Percentiles rank a stretch among this genome's conserved stretches.
phyloP scores from a whole-genome alignment of 1,140 invertebrate species.

The Lordiphosa mommai region DNA sequence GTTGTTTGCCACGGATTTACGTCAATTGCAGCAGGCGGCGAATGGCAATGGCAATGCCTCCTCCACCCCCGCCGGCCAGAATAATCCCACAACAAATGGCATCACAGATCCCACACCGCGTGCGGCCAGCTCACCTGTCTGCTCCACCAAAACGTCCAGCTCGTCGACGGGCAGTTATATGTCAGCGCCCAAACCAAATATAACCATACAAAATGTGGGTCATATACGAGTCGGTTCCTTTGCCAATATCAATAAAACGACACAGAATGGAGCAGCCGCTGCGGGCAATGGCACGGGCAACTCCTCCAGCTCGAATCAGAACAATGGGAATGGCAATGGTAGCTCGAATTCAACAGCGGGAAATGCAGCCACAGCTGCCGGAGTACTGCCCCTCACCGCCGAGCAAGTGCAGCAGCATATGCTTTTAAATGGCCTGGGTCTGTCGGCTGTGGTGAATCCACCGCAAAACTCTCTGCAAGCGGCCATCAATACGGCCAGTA shows the following conservation, averaged over 20 bases:
- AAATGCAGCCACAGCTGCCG: conserved; percentile 5
- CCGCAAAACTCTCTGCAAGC: conserved; percentile 41
- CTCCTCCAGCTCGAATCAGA: background rate
- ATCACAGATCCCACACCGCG: conserved; percentile 27
- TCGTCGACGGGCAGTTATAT: conserved; percentile 57
- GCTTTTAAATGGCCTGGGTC: conserved; percentile 56
- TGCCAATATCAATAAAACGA: conserved; percentile 60
- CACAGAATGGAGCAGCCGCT: conserved; percentile 46
- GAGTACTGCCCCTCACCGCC: conserved; percentile 40
- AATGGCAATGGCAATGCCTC: conserved; percentile 3
- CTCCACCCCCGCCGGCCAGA: background rate
- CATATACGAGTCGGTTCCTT: conserved; percentile 70
- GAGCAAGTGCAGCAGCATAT: conserved; percentile 67
- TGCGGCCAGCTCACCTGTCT: conserved; percentile 52
- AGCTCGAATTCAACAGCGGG: background rate
- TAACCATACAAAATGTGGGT: conserved; percentile 58
- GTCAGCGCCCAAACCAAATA: conserved; percentile 48
- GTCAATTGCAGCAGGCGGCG: conserved; percentile 42
- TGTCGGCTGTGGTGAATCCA: conserved; percentile 67
- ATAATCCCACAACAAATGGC: background rate
- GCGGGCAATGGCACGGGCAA: conserved; percentile 1
- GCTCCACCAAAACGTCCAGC: conserved; percentile 57
- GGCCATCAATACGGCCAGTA: conserved; percentile 32
- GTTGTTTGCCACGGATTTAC: conserved; percentile 63
- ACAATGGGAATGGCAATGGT: conserved; percentile 18